Percentiles rank a stretch among this genome's conserved stretches.
Conservation (phyloP, 2,797 vertebrate species). For the Enteromius mattozi region DNA sequence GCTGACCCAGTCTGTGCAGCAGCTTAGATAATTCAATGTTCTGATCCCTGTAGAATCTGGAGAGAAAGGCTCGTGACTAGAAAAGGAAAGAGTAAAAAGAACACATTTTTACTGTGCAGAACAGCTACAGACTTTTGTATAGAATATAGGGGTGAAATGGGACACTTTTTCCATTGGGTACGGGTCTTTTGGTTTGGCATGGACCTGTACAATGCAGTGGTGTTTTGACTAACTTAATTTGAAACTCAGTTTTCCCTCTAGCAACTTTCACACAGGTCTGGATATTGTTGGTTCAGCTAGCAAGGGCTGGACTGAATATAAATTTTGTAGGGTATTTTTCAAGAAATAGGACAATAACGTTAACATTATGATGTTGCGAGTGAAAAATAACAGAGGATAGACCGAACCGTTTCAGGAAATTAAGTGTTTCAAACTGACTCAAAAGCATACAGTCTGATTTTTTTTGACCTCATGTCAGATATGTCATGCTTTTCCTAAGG, state of each 20-base stretch:
- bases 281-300: background rate
- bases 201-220: background rate
- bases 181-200: background rate
- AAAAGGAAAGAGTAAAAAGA: slow-evolving; percentile 37
- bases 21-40: slow-evolving; percentile 96
- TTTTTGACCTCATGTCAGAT: background rate
- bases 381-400: background rate
- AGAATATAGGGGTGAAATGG: background rate
- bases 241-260: background rate
- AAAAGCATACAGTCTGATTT: background rate
- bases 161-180: background rate
- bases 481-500: background rate
- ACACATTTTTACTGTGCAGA: background rate
- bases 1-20: slow-evolving; percentile 92
- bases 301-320: background rate
- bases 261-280: background rate
- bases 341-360: background rate
- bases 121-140: background rate
- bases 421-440: background rate
- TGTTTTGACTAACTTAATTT: background rate
- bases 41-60: slow-evolving; percentile 93
- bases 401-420: background rate
- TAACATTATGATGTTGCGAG: background rate
- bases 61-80: slow-evolving; percentile 93
- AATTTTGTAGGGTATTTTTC: background rate